These are phyloP conservation scores for Pelagia noctiluca DNA, from an alignment of 30 jellyfish, hydroid and myxozoan species.

Conservation along the genomic window DNA sequence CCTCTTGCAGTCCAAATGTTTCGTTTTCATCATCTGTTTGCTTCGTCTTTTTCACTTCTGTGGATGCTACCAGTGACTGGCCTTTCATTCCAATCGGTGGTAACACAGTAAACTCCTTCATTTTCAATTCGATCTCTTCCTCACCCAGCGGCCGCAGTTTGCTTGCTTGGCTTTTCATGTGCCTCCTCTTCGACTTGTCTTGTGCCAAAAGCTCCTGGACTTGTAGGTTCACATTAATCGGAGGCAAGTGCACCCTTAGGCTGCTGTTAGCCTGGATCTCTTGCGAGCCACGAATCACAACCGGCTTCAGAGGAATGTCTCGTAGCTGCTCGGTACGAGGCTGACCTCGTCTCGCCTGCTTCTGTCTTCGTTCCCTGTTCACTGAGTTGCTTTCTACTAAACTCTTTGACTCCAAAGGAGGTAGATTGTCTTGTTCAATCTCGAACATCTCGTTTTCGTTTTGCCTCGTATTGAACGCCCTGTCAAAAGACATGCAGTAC, in stretches of 20 bases:
- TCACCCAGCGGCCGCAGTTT: not conserved
- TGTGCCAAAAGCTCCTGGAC: conserved; percentile 50
- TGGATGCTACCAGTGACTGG: not conserved
- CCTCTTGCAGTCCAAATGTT: conserved; percentile 27
- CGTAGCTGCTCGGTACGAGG: not conserved
- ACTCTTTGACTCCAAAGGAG: conserved; percentile 42
- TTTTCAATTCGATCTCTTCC: not conserved
- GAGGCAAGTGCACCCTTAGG: conserved; percentile 54
- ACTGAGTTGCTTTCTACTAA: conserved; percentile 19
- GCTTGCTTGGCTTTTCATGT: not conserved
- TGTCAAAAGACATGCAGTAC: conserved; percentile 63
- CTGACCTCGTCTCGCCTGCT: not conserved
- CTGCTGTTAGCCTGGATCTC: conserved; percentile 25
- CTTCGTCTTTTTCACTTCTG: not conserved
- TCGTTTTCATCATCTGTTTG: not conserved
- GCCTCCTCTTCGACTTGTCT: conserved; percentile 12
- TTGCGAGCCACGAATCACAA: conserved; percentile 48
- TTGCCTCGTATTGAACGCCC: conserved; percentile 71
- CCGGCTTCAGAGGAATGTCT: conserved; percentile 56
- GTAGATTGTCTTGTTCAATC: conserved; percentile 37
- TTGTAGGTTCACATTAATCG: conserved; percentile 60
- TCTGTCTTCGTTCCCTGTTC: not conserved
- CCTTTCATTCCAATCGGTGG: conserved; percentile 50
- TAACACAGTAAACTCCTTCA: conserved; percentile 52
- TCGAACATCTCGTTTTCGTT: conserved; percentile 31